Evolutionary conservation across 2,888 invertebrate genomes (phyloP), one percentile per base, ranked within the genome.

Genomic region (Gymnosoma rotundatum): DNA sequence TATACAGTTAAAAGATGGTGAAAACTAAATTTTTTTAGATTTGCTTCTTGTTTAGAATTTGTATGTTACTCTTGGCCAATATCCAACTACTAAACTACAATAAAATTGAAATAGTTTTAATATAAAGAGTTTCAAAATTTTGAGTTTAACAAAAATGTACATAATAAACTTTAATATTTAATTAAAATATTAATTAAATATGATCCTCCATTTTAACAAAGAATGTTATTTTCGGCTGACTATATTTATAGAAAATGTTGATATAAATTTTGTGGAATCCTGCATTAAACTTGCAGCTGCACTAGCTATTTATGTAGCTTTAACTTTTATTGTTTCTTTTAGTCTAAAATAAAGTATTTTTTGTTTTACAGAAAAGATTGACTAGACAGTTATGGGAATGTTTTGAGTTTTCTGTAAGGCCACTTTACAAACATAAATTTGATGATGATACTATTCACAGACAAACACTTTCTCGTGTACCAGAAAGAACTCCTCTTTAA

Each of bases 311-410:
- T 50, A n/a, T n/a, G 3, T 50, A 50, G 50, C 45, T 45, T 45
- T 50, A 14, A 4, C 50, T 54, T 38, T 48, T n/a, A 9, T 38
- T 9, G 6, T 38, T 38, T 38, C 6, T 38, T 38, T 5, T 8
- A 20, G n/a, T 4, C 25, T 32, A 25, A 25, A 64, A 32, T 48
- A 52, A 5, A n/a, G n/a, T n/a, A n/a, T n/a, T n/a, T 36, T 52
- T 66, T 20, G 25, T 48, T 20, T 36, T 25, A n/a, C 16, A 60
- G 18, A 50, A 67, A 32, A 16, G 9, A 58, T 36, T 63, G 61
- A 45, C 61, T 56, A 52, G 60, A 70, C 45, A 78, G 42, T 78
- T 70, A 70, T 78, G 54, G 36, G 54, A 61, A 42, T 61, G 42
- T 67, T 12, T 14, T 21, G 10, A 67, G 18, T 38, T 38, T 36